Percentiles rank a stretch among this genome's conserved stretches.
These are phyloP conservation scores for Danio aesculapii DNA, from an alignment of 2,797 vertebrate species.

Conservation along the genomic window DNA sequence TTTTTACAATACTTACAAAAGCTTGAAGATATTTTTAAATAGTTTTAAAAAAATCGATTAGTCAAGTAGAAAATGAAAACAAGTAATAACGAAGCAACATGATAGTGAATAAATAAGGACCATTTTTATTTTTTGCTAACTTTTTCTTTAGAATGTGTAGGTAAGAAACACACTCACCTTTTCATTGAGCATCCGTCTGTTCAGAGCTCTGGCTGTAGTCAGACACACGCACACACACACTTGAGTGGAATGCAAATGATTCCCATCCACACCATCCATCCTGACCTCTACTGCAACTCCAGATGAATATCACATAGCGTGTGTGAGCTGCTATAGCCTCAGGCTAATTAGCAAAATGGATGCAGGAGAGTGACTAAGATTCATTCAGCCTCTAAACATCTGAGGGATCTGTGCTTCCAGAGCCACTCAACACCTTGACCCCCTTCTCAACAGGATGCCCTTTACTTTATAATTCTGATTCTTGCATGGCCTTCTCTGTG, in stretches of 20 bases:
- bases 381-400: slow-evolving; percentile 57
- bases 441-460: slow-evolving; percentile 47
- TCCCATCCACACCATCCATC: slow-evolving; percentile 12
- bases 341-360: slow-evolving; percentile 57
- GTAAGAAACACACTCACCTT: slow-evolving; percentile 49
- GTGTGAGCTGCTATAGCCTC: slow-evolving; percentile 21
- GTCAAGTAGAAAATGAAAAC: neutral
- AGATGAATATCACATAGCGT: slow-evolving; percentile 26
- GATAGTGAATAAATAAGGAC: neutral
- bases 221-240: slow-evolving; percentile 7
- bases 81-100: neutral
- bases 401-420: slow-evolving; percentile 37
- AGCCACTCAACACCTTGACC: slow-evolving; percentile 52
- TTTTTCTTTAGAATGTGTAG: neutral
- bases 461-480: slow-evolving; percentile 36
- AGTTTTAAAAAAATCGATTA: neutral
- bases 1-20: neutral
- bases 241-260: slow-evolving; percentile 42
- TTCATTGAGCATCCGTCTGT: slow-evolving; percentile 5
- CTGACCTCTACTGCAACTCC: slow-evolving; percentile 46
- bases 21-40: neutral
- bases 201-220: neutral
- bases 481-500: neutral
- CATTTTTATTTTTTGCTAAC: neutral
- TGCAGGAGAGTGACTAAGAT: slow-evolving; percentile 52